phyloP scores from a whole-genome alignment of 1,140 invertebrate genomes.

The Epicauta chinensis region DNA sequence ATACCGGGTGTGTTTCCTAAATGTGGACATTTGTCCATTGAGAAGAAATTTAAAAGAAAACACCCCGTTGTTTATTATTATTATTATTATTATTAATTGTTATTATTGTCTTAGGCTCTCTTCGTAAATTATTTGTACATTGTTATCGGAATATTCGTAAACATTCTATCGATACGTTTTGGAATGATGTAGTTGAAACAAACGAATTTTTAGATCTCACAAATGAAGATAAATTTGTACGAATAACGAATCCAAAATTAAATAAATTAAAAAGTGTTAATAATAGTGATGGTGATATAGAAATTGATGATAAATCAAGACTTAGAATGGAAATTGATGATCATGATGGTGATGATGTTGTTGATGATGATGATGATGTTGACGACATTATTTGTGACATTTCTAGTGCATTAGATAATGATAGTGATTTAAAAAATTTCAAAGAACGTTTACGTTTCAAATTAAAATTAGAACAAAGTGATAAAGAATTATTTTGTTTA shows the following conservation, averaged over 20 bases:
- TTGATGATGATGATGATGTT: background rate
- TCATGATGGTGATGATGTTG: background rate
- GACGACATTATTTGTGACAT: background rate
- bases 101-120: slow-evolving; percentile 48
- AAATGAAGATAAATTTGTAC: slow-evolving; percentile 53
- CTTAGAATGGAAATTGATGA: background rate
- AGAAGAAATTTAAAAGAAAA: too few species aligned
- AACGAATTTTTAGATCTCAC: slow-evolving; percentile 62
- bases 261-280: background rate
- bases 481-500: slow-evolving; percentile 44
- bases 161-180: slow-evolving; percentile 68
- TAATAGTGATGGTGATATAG: background rate
- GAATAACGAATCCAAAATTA: slow-evolving; percentile 17
- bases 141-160: slow-evolving; percentile 64
- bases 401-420: slow-evolving; percentile 19
- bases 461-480: slow-evolving; percentile 28
- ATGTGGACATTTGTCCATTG: background rate
- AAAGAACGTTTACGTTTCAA: slow-evolving; percentile 27
- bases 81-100: background rate
- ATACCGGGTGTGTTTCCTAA: background rate
- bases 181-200: slow-evolving; percentile 60
- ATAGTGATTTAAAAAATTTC: slow-evolving; percentile 24
- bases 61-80: background rate
- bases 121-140: slow-evolving; percentile 65
- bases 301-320: background rate